Evolutionary conservation across 2,797 vertebrate genomes (phyloP).

Genomic region (Periparus ater): DNA sequence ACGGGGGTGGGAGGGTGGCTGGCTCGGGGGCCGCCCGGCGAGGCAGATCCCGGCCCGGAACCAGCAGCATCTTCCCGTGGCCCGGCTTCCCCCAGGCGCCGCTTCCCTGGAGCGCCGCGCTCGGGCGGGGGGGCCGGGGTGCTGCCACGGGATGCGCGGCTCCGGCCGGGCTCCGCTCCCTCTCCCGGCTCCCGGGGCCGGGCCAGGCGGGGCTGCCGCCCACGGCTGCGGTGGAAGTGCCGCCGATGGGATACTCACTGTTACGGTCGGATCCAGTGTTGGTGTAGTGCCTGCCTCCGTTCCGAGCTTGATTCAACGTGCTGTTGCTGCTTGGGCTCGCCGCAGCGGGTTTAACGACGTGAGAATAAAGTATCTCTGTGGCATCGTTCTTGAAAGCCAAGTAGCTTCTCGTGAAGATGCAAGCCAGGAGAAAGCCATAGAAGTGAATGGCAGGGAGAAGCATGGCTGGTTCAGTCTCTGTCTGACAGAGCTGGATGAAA

Average conservation of each 20-base stretch:
- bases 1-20: neutral
- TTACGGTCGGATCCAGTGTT: conserved; percentile 76
- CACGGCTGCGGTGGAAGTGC: neutral
- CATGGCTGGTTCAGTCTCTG: conserved; percentile 76
- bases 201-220: neutral
- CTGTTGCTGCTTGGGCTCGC: conserved; percentile 84
- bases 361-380: conserved; percentile 89
- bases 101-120: neutral
- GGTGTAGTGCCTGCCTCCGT: conserved; percentile 84
- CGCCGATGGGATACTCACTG: conserved; percentile 82
- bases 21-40: neutral
- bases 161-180: neutral
- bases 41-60: neutral
- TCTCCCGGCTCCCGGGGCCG: neutral
- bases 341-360: conserved; percentile 76
- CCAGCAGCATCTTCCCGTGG: neutral
- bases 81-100: neutral
- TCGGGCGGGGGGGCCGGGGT: neutral
- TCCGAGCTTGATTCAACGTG: conserved; percentile 90
- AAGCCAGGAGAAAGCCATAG: conserved; percentile 81
- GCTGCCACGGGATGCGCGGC: neutral
- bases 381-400: conserved; percentile 91
- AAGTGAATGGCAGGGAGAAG: conserved; percentile 79
- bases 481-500: conserved; percentile 48
- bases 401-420: conserved; percentile 84